A percentile compares a stretch with the other conserved stretches of the same genome.
These are phyloP conservation scores for Pelmatolapia mariae DNA, from an alignment of 2,113 vertebrate species.

Conservation along the genomic window DNA sequence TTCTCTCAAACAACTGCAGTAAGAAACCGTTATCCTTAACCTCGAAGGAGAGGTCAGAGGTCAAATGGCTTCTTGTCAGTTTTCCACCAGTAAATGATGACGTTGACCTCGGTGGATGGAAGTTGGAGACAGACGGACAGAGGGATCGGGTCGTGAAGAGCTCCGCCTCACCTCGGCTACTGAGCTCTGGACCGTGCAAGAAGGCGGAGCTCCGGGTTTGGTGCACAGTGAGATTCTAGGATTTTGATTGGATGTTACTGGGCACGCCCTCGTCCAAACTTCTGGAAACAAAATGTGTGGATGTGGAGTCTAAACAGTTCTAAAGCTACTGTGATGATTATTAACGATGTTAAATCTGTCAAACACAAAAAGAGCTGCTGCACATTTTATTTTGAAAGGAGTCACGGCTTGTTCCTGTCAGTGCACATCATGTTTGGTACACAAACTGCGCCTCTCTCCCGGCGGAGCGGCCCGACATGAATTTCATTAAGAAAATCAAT, in stretches of 20 bases:
- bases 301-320: not conserved
- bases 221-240: not conserved
- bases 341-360: not conserved
- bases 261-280: not conserved
- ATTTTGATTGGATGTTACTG: not conserved
- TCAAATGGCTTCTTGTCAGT: not conserved
- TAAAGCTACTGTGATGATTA: not conserved
- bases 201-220: not conserved
- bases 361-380: not conserved
- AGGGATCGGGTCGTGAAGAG: not conserved
- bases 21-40: not conserved
- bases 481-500: slow-evolving; percentile 41
- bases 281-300: not conserved
- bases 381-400: not conserved
- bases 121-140: not conserved
- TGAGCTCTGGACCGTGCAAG: not conserved
- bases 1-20: not conserved
- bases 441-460: not conserved
- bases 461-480: not conserved
- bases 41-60: not conserved
- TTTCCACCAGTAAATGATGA: not conserved
- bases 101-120: not conserved
- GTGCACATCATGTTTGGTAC: not conserved
- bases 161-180: not conserved
- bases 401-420: accelerated